phyloP scores from a whole-genome alignment of 2,113 vertebrate genomes.

The Chrysochloris asiatica region DNA sequence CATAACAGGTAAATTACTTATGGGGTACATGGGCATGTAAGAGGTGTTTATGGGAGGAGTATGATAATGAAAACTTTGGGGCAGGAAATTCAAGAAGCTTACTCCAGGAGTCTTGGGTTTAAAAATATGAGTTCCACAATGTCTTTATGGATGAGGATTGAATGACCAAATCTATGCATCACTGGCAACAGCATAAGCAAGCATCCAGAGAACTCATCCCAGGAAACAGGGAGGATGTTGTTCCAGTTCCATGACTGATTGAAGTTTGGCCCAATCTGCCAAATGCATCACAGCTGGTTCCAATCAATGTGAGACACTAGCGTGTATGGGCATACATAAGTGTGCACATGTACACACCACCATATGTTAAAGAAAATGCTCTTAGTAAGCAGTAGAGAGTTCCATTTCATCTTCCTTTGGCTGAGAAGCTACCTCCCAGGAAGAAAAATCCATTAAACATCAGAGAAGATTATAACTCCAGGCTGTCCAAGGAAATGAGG shows the following conservation, averaged over 20 bases:
- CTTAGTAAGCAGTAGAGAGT: background rate
- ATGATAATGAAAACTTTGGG: background rate
- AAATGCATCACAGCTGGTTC: slow-evolving; percentile 38
- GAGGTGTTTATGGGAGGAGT: background rate
- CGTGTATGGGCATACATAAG: no score
- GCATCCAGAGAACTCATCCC: background rate
- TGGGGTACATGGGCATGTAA: background rate
- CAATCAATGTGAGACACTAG: background rate
- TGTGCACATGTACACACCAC: accelerated
- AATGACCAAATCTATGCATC: background rate
- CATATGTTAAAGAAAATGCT: background rate
- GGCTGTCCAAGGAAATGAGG: slow-evolving; percentile 25
- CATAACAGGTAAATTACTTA: background rate
- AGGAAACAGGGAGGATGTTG: background rate
- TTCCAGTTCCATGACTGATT: background rate
- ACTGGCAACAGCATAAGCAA: background rate
- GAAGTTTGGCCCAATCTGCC: background rate
- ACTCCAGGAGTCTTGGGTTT: background rate
- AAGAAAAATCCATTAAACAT: background rate
- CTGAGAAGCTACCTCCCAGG: background rate
- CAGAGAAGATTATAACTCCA: slow-evolving; percentile 27
- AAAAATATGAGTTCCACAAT: background rate
- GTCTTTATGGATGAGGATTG: background rate
- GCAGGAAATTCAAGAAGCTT: background rate
- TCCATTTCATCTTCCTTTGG: background rate